A percentile compares a stretch with the other conserved stretches of the same genome.
These are phyloP conservation scores for Anoplolepis gracilipes DNA, from an alignment of 1,140 invertebrate genomes.

Conservation along the genomic window DNA sequence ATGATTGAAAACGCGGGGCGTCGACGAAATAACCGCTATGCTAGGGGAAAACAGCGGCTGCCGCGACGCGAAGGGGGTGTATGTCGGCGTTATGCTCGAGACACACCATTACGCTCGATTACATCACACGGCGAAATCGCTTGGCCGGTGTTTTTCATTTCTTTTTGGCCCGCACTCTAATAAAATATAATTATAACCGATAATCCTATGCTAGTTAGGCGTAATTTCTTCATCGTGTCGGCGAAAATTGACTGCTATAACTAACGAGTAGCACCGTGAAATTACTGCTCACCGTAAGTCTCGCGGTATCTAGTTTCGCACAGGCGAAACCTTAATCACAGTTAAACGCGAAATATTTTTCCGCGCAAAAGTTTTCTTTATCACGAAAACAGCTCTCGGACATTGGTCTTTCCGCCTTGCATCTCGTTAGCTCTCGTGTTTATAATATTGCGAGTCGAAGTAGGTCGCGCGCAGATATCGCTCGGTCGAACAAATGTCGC, in stretches of 20 bases:
- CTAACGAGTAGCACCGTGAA: constrained; percentile 18
- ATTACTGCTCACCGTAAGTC: not conserved
- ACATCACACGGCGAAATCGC: constrained; percentile 64
- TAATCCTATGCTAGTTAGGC: constrained; percentile 28
- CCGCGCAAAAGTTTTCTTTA: not conserved
- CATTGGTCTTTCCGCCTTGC: constrained; percentile 28
- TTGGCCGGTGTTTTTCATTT: constrained; percentile 19
- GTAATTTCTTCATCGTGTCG: constrained; percentile 41
- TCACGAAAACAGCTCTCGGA: not conserved
- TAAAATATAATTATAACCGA: constrained; percentile 51
- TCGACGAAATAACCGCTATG: constrained; percentile 61
- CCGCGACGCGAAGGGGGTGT: constrained; percentile 23
- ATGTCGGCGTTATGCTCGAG: constrained; percentile 22
- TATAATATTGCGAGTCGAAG: not conserved
- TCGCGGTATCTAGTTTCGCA: not conserved
- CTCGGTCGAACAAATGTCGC: not conserved
- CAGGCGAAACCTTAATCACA: not conserved
- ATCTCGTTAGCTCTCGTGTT: constrained; percentile 45
- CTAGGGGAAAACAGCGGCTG: constrained; percentile 34
- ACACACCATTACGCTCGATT: constrained; percentile 63
- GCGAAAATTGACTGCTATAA: not conserved
- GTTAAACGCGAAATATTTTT: constrained; percentile 9
- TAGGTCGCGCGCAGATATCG: not conserved
- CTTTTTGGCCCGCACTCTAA: constrained; percentile 16
- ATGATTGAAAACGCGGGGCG: constrained; percentile 81